A percentile compares a stretch with the other conserved stretches of the same genome.
These are phyloP conservation scores for Psococerastis gibbosa DNA, from an alignment of 2,888 invertebrate genomes.

Conservation along the genomic window DNA sequence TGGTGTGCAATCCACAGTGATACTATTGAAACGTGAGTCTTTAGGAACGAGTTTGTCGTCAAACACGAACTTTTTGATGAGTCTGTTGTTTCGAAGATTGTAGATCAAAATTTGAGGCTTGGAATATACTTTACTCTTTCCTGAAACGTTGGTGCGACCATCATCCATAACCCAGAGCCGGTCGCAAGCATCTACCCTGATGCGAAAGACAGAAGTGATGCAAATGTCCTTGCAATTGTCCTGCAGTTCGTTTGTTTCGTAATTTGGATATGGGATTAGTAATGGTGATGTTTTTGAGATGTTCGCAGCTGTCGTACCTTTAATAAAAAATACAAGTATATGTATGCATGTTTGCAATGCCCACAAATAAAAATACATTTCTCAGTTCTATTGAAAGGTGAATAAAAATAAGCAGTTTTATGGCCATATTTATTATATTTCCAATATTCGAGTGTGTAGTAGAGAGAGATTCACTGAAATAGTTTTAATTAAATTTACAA, in stretches of 20 bases:
- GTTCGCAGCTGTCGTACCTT: no score
- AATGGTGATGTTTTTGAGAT: conserved; percentile 41
- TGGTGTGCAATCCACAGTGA: conserved; percentile 50
- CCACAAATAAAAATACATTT: no score
- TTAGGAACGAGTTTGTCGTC: conserved; percentile 47
- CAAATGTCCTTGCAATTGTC: conserved; percentile 9
- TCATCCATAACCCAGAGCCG: conserved; percentile 66
- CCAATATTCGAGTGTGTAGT: no score
- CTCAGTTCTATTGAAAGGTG: no score
- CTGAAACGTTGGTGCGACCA: conserved; percentile 42
- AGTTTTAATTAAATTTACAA: no score
- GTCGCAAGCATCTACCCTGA: conserved; percentile 52
- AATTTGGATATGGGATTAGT: conserved; percentile 56
- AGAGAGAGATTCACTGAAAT: no score
- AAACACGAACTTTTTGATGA: conserved; percentile 47
- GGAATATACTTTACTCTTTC: no score
- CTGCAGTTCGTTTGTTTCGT: conserved; percentile 41
- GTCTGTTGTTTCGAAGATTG: conserved; percentile 53
- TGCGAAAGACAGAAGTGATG: conserved; percentile 48
- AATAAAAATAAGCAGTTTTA: no score
- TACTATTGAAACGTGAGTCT: conserved; percentile 62
- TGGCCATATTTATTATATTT: no score
- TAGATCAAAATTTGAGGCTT: conserved; percentile 47
- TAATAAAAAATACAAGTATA: no score
- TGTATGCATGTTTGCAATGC: no score